Base-by-base conservation (phyloP, 2,113 vertebrate species). In the Engraulis encrasicolus region DNA sequence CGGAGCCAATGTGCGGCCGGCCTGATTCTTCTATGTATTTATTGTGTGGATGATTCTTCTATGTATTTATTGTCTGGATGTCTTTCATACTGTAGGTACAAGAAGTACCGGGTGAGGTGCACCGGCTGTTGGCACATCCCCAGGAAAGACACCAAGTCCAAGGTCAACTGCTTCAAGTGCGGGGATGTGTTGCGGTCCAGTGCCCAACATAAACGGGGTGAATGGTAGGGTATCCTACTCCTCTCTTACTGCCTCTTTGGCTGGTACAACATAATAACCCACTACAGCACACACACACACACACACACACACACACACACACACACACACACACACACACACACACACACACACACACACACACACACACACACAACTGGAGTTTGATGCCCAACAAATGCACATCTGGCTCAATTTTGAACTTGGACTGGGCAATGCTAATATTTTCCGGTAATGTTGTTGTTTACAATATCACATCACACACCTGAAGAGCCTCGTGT, bases 41-140 rank as follows among this genome's bases (percentile, higher is more conserved):
- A n/a, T n/a, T n/a, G n/a, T 45, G 40, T 45, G 9, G 4, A 45
- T 3, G 40, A 9, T 45, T 9, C 3, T 45, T 45, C 9, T 3
- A 9, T 5, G 9, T 45, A 3, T 45, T 45, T 45, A 5, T 45
- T 45, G 3, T 45, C 4, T 45, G 40, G 40, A 45, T 74, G 38
- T 5, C 37, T 17, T 27, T 74, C 81, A 82, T 0, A n/a, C n/a
- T n/a, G n/a, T 91, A 98, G 97, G 94, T 98, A 97, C 88, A 98
- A 97, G 93, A 98, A 97, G 87, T 97, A 98, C 37, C 93, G 95
- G 36, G 93, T 96, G 79, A 95, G 96, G 2, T 98, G 97, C 84
- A 91, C 92, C 54, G 91, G 90, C 78, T 98, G 97, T 86, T 98
- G 97, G 97, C 93, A 96, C 83, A 97, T 98, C 78, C 97, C 97